Evolutionary conservation across 2,888 invertebrate genomes (phyloP).

Genomic region (Clunio marinus): DNA sequence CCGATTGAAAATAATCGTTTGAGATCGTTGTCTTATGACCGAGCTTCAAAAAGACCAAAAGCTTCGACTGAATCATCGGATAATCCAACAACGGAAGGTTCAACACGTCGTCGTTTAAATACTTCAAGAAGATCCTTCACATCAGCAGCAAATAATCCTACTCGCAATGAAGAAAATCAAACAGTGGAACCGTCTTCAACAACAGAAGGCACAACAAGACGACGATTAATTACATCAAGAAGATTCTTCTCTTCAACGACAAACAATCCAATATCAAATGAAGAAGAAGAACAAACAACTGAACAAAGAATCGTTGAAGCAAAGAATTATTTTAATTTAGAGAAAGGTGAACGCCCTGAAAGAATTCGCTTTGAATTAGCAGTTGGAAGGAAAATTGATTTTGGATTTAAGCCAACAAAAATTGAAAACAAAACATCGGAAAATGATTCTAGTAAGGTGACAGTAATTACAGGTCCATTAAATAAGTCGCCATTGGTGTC

Average conservation of each 20-base stretch:
- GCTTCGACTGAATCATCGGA: constrained; percentile 14
- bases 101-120: background rate
- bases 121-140: background rate
- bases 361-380: constrained; percentile 21
- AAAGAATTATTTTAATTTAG: constrained; percentile 19
- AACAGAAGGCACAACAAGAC: background rate
- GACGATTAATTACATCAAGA: background rate
- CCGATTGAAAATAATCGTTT: constrained; percentile 27
- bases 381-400: constrained; percentile 28
- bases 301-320: constrained; percentile 23
- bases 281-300: background rate
- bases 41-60: background rate
- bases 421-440: background rate
- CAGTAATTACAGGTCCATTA: constrained; percentile 2
- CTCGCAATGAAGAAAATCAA: background rate
- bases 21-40: constrained; percentile 16
- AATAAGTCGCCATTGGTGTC: constrained; percentile 7
- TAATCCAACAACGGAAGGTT: constrained; percentile 29
- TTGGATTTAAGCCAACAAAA: background rate
- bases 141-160: background rate
- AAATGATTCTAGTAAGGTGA: constrained; percentile 9
- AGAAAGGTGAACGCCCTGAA: constrained; percentile 17
- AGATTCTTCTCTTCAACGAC: background rate
- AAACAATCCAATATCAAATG: background rate
- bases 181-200: background rate